A percentile compares a stretch with the other conserved stretches of the same genome.
These are phyloP conservation scores for Neofelis nebulosa DNA, from an alignment of 2,113 vertebrate species.

Conservation along the genomic window DNA sequence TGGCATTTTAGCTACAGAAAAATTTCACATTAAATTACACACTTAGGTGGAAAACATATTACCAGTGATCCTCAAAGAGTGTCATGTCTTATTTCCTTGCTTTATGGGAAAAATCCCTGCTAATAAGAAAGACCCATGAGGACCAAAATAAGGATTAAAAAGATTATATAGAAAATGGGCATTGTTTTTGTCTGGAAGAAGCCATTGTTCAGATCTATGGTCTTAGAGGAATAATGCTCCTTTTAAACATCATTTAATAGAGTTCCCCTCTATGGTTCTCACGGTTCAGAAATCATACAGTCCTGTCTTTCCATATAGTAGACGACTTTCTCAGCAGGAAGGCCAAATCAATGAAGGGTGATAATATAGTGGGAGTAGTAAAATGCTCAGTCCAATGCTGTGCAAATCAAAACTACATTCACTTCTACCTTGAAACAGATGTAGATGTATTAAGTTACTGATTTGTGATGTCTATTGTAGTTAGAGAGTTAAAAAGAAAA, in stretches of 20 bases:
- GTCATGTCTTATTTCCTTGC: neutral
- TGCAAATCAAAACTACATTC: neutral
- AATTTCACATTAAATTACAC: conserved; percentile 40
- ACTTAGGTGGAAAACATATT: conserved; percentile 33
- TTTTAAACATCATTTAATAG: neutral
- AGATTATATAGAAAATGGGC: neutral
- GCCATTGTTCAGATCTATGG: neutral
- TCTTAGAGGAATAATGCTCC: neutral
- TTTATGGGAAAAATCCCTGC: neutral
- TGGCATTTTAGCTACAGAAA: conserved; percentile 47
- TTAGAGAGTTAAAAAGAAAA: neutral
- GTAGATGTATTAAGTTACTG: neutral
- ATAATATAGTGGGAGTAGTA: neutral
- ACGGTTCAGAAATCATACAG: neutral
- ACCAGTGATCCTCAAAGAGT: conserved; percentile 4
- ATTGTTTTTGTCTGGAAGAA: neutral
- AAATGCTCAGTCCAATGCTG: neutral
- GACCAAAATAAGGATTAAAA: neutral
- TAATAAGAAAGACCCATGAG: neutral
- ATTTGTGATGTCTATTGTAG: neutral
- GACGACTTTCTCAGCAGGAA: neutral
- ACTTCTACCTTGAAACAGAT: neutral
- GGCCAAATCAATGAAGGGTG: neutral
- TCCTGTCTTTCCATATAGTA: neutral
- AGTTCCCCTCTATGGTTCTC: neutral